These are phyloP conservation scores for Aphaenogaster ashmeadi DNA, from an alignment of 1,140 invertebrate genomes.

Conservation along the genomic window DNA sequence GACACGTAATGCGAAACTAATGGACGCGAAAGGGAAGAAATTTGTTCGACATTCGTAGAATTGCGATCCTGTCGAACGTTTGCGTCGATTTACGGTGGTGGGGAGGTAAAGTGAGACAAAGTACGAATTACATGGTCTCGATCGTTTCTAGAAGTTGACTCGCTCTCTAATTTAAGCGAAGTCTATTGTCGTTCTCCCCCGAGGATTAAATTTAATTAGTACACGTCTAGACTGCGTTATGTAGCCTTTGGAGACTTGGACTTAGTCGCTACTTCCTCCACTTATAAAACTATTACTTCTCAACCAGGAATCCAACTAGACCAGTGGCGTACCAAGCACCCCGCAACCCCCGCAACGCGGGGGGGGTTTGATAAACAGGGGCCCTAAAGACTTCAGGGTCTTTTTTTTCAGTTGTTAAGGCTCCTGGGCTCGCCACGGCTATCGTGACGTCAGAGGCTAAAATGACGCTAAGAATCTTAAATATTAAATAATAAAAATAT, in stretches of 20 bases:
- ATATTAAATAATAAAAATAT: too few relatives aligned
- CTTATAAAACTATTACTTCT: not conserved
- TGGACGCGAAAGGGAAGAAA: conserved; percentile 45
- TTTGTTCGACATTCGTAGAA: conserved; percentile 46
- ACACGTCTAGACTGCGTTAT: not conserved
- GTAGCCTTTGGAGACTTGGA: not conserved
- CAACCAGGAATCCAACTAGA: not conserved
- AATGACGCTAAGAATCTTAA: too few relatives aligned
- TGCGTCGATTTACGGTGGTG: conserved; percentile 1
- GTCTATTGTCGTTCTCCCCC: not conserved
- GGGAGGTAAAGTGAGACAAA: conserved; percentile 8
- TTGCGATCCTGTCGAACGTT: conserved; percentile 14
- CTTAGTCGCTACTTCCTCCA: not conserved
- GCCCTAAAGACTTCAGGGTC: too few relatives aligned
- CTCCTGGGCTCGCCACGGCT: too few relatives aligned
- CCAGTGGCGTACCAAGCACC: too few relatives aligned
- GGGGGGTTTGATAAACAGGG: too few relatives aligned
- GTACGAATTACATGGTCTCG: conserved; percentile 27
- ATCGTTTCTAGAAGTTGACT: conserved; percentile 34
- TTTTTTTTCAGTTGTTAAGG: too few relatives aligned
- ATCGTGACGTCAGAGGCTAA: too few relatives aligned
- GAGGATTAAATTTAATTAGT: conserved; percentile 44
- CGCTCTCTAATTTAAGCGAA: conserved; percentile 46
- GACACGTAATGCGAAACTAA: conserved; percentile 58
- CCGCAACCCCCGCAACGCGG: too few relatives aligned